Conservation (phyloP, 2,888 invertebrate genomes). For the Drosophila nr. perissopoda region DNA sequence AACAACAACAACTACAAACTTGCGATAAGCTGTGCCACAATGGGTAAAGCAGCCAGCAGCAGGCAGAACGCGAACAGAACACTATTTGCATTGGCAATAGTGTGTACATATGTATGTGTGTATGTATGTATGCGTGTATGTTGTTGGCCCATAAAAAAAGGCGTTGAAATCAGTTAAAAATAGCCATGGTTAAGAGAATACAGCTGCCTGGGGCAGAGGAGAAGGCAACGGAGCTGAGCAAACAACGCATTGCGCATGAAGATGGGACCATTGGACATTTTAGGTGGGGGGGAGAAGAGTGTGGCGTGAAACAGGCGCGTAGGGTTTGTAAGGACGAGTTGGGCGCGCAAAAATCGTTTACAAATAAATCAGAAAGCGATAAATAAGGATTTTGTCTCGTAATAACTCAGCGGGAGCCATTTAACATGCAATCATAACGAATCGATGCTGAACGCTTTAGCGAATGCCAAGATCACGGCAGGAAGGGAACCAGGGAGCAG, state of each 20-base stretch:
- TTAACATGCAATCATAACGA: conserved; percentile 85
- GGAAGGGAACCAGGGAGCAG: not conserved
- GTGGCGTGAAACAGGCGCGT: conserved; percentile 30
- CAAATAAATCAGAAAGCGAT: conserved; percentile 85
- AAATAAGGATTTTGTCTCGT: conserved; percentile 85
- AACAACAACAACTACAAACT: conserved; percentile 37
- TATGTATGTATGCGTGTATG: conserved; percentile 5
- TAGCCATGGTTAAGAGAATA: conserved; percentile 43
- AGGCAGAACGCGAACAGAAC: conserved; percentile 29
- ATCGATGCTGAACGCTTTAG: conserved; percentile 83
- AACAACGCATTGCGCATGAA: conserved; percentile 45
- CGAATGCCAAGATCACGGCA: conserved; percentile 37
- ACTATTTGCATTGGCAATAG: conserved; percentile 7
- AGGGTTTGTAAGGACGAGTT: conserved; percentile 45
- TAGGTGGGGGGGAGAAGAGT: not conserved
- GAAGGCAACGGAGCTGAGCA: conserved; percentile 23
- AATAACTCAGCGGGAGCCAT: conserved; percentile 85
- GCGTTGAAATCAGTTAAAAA: conserved; percentile 71
- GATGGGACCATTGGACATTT: conserved; percentile 41
- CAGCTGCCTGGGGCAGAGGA: conserved; percentile 12
- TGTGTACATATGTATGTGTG: not conserved
- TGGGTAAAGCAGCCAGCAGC: conserved; percentile 21
- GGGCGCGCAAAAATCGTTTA: conserved; percentile 79
- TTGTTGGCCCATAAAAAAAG: conserved; percentile 65
- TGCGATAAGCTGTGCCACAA: conserved; percentile 49